Conservation (phyloP, 1,140 invertebrate genomes). For the Chironomus striatipennis region DNA sequence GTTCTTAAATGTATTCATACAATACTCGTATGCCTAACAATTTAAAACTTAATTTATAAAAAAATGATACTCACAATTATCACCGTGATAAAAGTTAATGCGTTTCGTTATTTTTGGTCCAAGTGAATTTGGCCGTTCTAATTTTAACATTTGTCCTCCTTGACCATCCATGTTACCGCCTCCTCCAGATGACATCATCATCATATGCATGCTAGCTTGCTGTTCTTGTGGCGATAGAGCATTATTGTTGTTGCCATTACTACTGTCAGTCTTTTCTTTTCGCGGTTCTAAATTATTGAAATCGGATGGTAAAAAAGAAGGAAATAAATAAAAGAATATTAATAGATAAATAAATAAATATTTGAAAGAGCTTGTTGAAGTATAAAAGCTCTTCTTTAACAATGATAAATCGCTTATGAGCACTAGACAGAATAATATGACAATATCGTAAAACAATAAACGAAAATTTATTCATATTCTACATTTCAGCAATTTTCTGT, state of each 20-base stretch:
- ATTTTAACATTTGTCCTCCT: conserved; percentile 43
- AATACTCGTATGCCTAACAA: too few species aligned
- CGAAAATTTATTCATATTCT: neutral
- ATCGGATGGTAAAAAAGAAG: conserved; percentile 36
- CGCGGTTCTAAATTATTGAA: conserved; percentile 61
- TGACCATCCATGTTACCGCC: conserved; percentile 25
- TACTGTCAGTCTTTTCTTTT: conserved; percentile 75
- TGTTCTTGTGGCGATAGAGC: conserved; percentile 27
- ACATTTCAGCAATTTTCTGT: too few species aligned
- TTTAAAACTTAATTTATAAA: too few species aligned
- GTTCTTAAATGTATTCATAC: too few species aligned
- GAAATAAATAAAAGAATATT: conserved; percentile 26
- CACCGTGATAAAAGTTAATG: conserved; percentile 61
- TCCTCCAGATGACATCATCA: conserved; percentile 29
- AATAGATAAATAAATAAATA: neutral
- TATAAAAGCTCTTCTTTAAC: too few species aligned
- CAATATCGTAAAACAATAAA: neutral
- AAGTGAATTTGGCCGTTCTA: conserved; percentile 64
- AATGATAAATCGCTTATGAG: neutral
- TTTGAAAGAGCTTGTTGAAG: too few species aligned
- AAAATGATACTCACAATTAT: conserved; percentile 57
- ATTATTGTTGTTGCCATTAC: conserved; percentile 32
- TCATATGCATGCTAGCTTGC: neutral
- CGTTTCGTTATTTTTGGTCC: conserved; percentile 60
- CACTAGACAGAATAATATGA: conserved; percentile 1